Base-by-base conservation (phyloP, 1,140 invertebrate species). In the Sinella curviseta region DNA sequence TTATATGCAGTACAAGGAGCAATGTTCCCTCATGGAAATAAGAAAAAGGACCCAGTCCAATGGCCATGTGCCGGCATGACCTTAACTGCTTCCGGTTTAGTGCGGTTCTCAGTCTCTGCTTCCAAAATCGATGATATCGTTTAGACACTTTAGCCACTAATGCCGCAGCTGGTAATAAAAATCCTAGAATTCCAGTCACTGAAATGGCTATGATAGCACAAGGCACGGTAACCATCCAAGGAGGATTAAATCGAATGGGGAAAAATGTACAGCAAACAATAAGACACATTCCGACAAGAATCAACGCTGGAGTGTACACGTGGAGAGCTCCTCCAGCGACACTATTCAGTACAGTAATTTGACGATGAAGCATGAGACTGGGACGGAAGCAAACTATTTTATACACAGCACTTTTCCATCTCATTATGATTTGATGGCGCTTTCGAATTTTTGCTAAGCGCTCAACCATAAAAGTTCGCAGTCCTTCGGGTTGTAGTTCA, bases 331-430 rank as follows among this genome's bases (percentile, higher is more conserved):
- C 24, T 60, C 12, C 57, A n/a, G 24, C 12, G 4, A 60, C 24
- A 12, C 12, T 60, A n/a, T 60, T 60, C 24, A 60, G 24, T 17
- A 60, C 4, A 17, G 57, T 60, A n/a, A 60, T 60, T 60, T 60
- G 57, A 3, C 57, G 14, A 60, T 60, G 24, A 12, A 60, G 57
- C 24, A 17, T 60, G 24, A 60, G 24, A 60, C 57, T 60, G 24
- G 12, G 57, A n/a, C 57, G 14, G 57, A 60, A 60, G 24, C 12
- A 26, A 3, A 26, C 12, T 12, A 60, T 12, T 60, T 26, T 60
- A 60, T 60, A 60, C 12, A 60, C 57, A 12, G 57, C 24, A 60
- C 8, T n/a, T 60, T 60, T 60, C 57, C 57, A 60, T 60, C 57
- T 60, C 4, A 60, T 3, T 3, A 26, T 26, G 24, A 60, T 60